These are phyloP conservation scores for Anseranas semipalmata DNA, from an alignment of 2,113 vertebrate species.

Conservation along the genomic window DNA sequence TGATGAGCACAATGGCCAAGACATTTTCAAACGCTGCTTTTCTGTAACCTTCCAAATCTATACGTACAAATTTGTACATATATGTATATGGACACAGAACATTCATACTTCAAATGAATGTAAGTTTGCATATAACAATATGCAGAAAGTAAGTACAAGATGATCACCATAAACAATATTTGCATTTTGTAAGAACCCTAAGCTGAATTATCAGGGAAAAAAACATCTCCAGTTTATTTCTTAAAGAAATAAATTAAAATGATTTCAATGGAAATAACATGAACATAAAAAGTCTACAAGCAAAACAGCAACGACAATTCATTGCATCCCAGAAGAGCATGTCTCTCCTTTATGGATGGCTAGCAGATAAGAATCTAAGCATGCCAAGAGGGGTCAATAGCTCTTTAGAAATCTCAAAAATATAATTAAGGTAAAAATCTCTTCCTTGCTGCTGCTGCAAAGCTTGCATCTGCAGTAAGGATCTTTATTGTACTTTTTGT, in stretches of 20 bases:
- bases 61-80: not conserved
- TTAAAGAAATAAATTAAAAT: not conserved
- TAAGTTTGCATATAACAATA: not conserved
- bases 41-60: not conserved
- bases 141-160: not conserved
- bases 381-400: not conserved
- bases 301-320: not conserved
- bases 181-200: not conserved
- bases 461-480: not conserved
- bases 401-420: not conserved
- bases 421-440: not conserved
- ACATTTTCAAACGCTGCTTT: constrained; percentile 29
- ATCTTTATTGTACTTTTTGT: not conserved
- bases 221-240: not conserved
- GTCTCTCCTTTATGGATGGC: not conserved
- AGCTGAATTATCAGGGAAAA: not conserved
- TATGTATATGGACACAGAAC: not conserved
- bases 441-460: not conserved
- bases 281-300: not conserved
- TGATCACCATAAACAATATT: not conserved
- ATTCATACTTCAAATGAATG: constrained; percentile 28
- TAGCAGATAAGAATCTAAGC: not conserved
- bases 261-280: not conserved
- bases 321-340: not conserved
- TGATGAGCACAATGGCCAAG: not conserved